Evolutionary conservation across 2,113 vertebrate genomes (phyloP), one percentile per base, ranked within the genome.

Genomic region (Burhinus bistriatus): DNA sequence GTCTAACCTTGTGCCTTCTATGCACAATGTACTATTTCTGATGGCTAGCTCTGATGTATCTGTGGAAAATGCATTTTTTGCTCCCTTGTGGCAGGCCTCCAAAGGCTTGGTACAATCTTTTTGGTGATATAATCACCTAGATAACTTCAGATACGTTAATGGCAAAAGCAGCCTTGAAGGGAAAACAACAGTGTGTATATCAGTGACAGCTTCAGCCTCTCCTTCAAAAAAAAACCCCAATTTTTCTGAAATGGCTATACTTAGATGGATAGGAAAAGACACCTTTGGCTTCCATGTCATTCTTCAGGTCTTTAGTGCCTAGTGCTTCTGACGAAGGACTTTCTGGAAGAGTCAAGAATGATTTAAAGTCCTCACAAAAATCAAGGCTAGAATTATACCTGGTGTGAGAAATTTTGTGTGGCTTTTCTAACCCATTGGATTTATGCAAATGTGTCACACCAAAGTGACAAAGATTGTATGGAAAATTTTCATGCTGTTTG

Each of bases 181-280:
- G 47, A 36, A 83, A 70, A 75, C 59, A 86, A 12, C 18, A 17
- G 5, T 23, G 3, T 13, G 23, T 42, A 12, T 18, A 32, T 42
- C 42, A 49, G 34, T 47, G 59, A 58, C 19, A 55, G 42, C 26
- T 66, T 52, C 54, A 78, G 64, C 3, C 18, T 89, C 27, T 76
- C 40, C 25, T 73, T 76, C 80, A 79, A 79, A 45, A 72, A 84
- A 65, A 12, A 0, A 0, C 1, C 3, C 0, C 3, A 0, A 5
- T 36, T 54, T 51, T 83, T 78, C 40, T 55, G 36, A 77, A 73
- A 42, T 23, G 9, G 8, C 22, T 62, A 20, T 45, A 20, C 22
- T 36, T 20, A 42, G 26, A 64, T 40, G 30, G 26, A 68, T 52
- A 38, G 16, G 18, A 80, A 89, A 83, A 77, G 14, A 30, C 5